phyloP scores from a whole-genome alignment of 2,113 vertebrate species.

The Oncorhynchus gorbuscha region DNA sequence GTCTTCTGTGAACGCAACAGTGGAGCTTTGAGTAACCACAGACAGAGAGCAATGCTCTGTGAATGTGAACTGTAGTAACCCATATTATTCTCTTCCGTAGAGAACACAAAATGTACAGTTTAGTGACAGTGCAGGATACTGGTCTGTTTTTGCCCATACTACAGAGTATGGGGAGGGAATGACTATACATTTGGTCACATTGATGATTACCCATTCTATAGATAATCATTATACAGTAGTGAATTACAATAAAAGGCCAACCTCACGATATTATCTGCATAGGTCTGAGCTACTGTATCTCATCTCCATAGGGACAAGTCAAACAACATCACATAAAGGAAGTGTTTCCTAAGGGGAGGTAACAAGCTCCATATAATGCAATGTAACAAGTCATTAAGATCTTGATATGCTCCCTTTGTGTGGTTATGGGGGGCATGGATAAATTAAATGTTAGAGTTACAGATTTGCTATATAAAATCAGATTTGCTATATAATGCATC shows the following conservation, averaged over 20 bases:
- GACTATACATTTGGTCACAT: background rate
- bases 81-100: background rate
- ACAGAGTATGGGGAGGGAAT: background rate
- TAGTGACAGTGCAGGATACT: background rate
- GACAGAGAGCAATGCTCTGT: background rate
- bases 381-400: background rate
- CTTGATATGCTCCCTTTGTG: background rate
- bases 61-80: background rate
- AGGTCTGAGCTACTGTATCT: slow-evolving; percentile 27
- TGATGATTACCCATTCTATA: background rate
- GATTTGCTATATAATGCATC: slow-evolving; percentile 26
- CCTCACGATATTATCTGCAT: slow-evolving; percentile 35
- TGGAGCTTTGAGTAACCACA: background rate
- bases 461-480: slow-evolving; percentile 12
- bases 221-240: slow-evolving; percentile 14
- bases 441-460: background rate
- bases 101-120: background rate
- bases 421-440: background rate
- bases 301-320: slow-evolving; percentile 6
- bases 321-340: slow-evolving; percentile 39
- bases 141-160: background rate
- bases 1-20: background rate
- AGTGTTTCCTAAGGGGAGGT: slow-evolving; percentile 14
- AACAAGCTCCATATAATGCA: background rate
- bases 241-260: slow-evolving; percentile 20